Percentiles rank a stretch among this genome's conserved stretches.
Conservation (phyloP, 2,797 vertebrate species). For the Macrochelys suwanniensis region DNA sequence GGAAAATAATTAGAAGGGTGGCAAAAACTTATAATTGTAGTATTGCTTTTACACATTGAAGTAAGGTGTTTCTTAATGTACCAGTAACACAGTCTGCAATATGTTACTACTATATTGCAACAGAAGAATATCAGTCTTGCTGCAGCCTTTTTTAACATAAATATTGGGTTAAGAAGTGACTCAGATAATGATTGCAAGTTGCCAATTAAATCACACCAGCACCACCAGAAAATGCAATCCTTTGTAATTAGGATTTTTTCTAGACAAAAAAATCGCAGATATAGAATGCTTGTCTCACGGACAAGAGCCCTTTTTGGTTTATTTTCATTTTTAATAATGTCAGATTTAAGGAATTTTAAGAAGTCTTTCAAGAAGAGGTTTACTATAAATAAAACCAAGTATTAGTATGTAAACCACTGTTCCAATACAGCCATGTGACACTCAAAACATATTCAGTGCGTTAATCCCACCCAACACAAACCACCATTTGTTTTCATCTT, state of each 20-base stretch:
- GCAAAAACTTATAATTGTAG: not conserved
- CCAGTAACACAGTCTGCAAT: not conserved
- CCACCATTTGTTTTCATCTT: slow-evolving; percentile 9
- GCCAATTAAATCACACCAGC: slow-evolving; percentile 65
- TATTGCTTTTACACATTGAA: not conserved
- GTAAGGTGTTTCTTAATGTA: not conserved
- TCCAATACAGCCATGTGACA: slow-evolving; percentile 28
- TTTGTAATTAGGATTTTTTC: slow-evolving; percentile 53
- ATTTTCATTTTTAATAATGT: slow-evolving; percentile 45
- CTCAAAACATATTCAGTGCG: not conserved
- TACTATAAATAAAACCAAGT: slow-evolving; percentile 40
- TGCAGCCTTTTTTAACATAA: slow-evolving; percentile 17
- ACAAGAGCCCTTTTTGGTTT: slow-evolving; percentile 31
- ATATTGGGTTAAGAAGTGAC: slow-evolving; percentile 5
- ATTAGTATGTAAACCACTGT: slow-evolving; percentile 39
- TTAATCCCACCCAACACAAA: not conserved
- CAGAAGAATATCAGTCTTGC: not conserved
- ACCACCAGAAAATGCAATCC: slow-evolving; percentile 54
- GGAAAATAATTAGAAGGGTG: not conserved
- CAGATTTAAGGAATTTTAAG: not conserved
- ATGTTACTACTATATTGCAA: rapidly evolving
- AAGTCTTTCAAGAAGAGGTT: slow-evolving; percentile 27
- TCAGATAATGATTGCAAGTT: slow-evolving; percentile 63
- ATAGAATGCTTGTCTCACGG: slow-evolving; percentile 41
- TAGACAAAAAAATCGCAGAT: slow-evolving; percentile 23